phyloP scores from a whole-genome alignment of 2,888 invertebrate species.

The Endotricha flammealis region DNA sequence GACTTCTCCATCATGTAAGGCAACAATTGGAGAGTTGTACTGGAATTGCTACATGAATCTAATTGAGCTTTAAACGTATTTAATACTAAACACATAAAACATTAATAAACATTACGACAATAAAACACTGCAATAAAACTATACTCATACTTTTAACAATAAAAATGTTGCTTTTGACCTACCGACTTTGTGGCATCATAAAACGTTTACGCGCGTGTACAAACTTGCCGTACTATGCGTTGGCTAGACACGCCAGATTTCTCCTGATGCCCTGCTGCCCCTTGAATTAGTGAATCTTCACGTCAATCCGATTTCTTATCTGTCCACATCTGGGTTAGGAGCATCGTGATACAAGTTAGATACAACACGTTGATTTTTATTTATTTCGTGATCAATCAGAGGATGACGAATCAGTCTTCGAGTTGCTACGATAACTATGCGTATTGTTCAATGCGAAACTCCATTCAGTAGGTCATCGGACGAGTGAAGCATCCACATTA shows the following conservation, averaged over 20 bases:
- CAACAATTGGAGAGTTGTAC: too few relatives aligned
- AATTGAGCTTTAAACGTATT: too few relatives aligned
- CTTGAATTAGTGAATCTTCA: constrained; percentile 57
- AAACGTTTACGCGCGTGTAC: neutral
- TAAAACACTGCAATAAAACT: neutral
- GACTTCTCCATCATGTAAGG: too few relatives aligned
- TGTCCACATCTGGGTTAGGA: constrained; percentile 63
- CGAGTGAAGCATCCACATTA: constrained; percentile 18
- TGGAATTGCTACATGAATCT: too few relatives aligned
- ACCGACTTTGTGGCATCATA: neutral
- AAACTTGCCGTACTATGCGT: neutral
- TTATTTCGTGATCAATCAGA: constrained; percentile 59
- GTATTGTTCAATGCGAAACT: constrained; percentile 36
- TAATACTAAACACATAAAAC: neutral
- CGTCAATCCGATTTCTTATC: constrained; percentile 62
- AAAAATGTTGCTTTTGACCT: neutral
- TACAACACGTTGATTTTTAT: constrained; percentile 53
- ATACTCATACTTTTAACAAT: too few relatives aligned
- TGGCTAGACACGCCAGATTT: constrained; percentile 26
- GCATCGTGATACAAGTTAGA: constrained; percentile 54
- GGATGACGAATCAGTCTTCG: constrained; percentile 56
- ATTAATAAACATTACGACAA: too few relatives aligned
- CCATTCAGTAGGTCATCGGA: constrained; percentile 26
- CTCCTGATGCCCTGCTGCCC: constrained; percentile 30
- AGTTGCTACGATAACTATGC: constrained; percentile 32